These are phyloP conservation scores for Austrolebias charrua DNA, from an alignment of 2,797 vertebrate genomes.

Conservation along the genomic window DNA sequence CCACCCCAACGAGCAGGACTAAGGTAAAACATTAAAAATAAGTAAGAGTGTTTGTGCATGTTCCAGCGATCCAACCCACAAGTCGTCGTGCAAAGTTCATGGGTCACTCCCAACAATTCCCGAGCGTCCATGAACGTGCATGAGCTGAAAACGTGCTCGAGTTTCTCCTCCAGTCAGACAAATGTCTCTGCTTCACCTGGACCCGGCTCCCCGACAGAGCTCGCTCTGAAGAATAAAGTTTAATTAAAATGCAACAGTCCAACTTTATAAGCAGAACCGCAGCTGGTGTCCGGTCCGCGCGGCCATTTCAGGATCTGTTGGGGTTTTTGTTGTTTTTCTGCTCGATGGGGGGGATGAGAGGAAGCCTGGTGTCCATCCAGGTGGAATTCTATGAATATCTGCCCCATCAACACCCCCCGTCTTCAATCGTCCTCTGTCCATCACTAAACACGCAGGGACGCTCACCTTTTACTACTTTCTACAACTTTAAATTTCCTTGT, in stretches of 20 bases:
- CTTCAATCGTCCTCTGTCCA: too few relatives aligned
- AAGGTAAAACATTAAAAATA: conserved; percentile 82
- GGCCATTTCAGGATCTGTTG: conserved; percentile 34
- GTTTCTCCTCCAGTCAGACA: conserved; percentile 19
- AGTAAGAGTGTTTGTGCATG: background rate
- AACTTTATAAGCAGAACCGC: conserved; percentile 51
- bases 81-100: background rate
- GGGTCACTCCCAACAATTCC: background rate
- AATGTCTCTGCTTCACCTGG: background rate
- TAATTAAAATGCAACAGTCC: conserved; percentile 13
- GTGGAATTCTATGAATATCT: conserved; percentile 79
- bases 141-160: conserved; percentile 28
- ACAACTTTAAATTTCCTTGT: too few relatives aligned
- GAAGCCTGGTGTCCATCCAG: conserved; percentile 60
- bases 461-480: too few relatives aligned
- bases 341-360: conserved; percentile 43
- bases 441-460: background rate
- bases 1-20: conserved; percentile 87
- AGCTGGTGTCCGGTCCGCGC: conserved; percentile 29
- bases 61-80: background rate
- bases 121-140: conserved; percentile 36
- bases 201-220: too few relatives aligned
- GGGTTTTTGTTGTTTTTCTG: conserved; percentile 63
- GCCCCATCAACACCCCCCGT: background rate
- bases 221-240: too few relatives aligned